These are phyloP conservation scores for Marmota flaviventris DNA, from an alignment of 2,113 vertebrate species.

Conservation along the genomic window DNA sequence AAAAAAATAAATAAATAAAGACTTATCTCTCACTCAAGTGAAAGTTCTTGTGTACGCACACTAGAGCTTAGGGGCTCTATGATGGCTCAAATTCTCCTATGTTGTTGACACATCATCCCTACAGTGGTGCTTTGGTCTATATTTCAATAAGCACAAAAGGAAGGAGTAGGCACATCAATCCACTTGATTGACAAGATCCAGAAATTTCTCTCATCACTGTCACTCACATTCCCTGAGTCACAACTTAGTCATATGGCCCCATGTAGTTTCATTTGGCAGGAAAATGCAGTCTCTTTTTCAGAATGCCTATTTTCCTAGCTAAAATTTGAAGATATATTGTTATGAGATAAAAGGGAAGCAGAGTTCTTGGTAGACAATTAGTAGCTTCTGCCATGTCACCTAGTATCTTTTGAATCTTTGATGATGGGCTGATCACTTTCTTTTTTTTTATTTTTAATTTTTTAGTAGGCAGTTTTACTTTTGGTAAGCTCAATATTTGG, in stretches of 20 bases:
- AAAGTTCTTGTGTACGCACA: neutral
- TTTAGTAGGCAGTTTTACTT: neutral
- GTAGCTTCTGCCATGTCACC: no score
- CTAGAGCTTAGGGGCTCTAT: neutral
- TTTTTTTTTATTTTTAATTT: no score
- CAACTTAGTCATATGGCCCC: neutral
- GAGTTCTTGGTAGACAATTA: neutral
- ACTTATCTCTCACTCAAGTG: neutral
- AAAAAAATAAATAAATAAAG: neutral
- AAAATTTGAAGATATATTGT: neutral
- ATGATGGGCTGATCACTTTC: neutral
- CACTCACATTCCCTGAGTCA: neutral
- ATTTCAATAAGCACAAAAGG: neutral
- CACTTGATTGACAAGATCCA: neutral
- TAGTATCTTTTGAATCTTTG: neutral
- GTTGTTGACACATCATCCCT: neutral
- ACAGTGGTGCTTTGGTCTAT: neutral
- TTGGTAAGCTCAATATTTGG: neutral
- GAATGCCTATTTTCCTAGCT: neutral
- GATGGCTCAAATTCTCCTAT: neutral
- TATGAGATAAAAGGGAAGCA: neutral
- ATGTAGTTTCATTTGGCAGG: neutral
- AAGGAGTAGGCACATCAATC: neutral
- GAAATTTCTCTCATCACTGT: neutral
- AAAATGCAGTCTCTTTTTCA: neutral